Evolutionary conservation across 2,888 invertebrate species (phyloP), one percentile per base, ranked within the genome.

Genomic region (Pterostichus madidus): DNA sequence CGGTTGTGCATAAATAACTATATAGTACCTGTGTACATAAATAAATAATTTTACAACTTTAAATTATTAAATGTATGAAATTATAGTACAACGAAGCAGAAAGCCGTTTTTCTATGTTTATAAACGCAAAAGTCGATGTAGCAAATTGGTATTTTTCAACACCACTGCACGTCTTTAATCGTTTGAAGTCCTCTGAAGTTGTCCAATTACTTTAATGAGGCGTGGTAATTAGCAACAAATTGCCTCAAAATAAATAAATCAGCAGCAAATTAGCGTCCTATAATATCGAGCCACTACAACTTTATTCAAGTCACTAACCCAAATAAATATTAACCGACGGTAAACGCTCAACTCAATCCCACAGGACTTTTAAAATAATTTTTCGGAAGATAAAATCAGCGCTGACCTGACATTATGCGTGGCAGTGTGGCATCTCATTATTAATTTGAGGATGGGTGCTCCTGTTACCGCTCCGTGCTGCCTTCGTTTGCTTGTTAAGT

Each of bases 301-400:
- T 11, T 49, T 11, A 31, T 6, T n/a, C 35, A 39, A 68, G 68
- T 73, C 46, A 15, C 73, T 44, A 49, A 49, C 46, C 73, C 73
- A 46, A 73, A 73, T 73, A 73, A 73, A 73, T 73, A 73, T 73
- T 49, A 73, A 73, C 46, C 44, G 31, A n/a, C 46, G 46, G 44
- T 17, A 17, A 44, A 44, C 46, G 59, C 5, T 39, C 11, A 56
- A 35, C 53, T 31, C 39, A 5, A 3, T 77, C 56, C 56, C 77
- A 10, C 31, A n/a, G 56, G 44, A 44, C 35, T 71, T 71, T 71
- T 71, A 71, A 71, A 71, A 71, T 17, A 32, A 17, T 13, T 71
- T 35, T 39, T 13, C 11, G 13, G 44, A 13, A 53, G 56, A 53
- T 15, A 35, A 17, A 56, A 53, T 77, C 56, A 11, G 71, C 8